Base-by-base conservation (phyloP, 2,113 vertebrate species). In the Blennius ocellaris region DNA sequence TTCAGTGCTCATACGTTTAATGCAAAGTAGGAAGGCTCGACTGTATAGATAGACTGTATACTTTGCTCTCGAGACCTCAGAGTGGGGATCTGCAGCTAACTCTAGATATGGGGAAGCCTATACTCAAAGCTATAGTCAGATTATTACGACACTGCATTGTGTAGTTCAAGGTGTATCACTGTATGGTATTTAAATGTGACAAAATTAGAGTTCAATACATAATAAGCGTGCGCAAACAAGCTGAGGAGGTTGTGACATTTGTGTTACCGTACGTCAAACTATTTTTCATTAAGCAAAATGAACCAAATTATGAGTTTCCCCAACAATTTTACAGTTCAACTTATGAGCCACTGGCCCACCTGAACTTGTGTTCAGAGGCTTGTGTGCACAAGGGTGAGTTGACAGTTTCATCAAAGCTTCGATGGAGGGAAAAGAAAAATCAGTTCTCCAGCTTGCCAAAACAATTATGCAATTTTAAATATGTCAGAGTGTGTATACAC, bases 381-480 rank as follows among this genome's bases (percentile, higher is more conserved):
- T 38, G 62, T 62, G 57, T 69, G 72, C 52, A 62, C 44, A 52
- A 60, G 76, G 65, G 83, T 56, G 78, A 58, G 78, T 75, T 86
- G 82, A 84, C 68, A 85, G 68, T 71, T 67, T 74, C 65, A 82
- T 89, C 75, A 73, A 87, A 82, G 73, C 55, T 62, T 38, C 57
- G 17, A 30, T 71, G 68, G 57, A 77, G 76, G 62, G 66, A 88
- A 86, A 30, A 30, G 4, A 65, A 69, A 88, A 86, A 62, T 67
- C 73, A 75, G 64, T 52, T 72, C 54, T 54, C 64, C 69, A 78
- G 73, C 83, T 92, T 90, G 88, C 87, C 84, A 90, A 89, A 83
- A 89, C 78, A 81, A 84, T 89, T 80, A 86, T 85, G 80, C 71
- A 76, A 87, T 91, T 90, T 89, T 47, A 77, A 78, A 83, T 76